Base-by-base conservation (phyloP, 2,797 vertebrate species). In the Tangara arthus region DNA sequence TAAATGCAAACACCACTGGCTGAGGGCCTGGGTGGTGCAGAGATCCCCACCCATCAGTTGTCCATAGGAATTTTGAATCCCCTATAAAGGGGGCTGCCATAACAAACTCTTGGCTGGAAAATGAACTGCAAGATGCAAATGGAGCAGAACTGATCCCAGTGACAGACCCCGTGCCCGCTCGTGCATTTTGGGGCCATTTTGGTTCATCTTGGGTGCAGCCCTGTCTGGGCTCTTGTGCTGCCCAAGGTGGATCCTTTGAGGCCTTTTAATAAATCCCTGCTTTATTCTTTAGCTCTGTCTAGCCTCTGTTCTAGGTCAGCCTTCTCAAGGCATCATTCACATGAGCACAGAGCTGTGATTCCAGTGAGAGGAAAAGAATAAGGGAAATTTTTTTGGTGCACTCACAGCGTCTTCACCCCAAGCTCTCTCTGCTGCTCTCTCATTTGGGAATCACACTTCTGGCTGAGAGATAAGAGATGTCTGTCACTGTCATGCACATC, bases 261-360 rank as follows among this genome's bases (percentile, higher is more conserved):
- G 37, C 27, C 57, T 28, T 20, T 3, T 1, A 28, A 39, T 28
- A 28, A 60, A 39, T 60, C 57, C 27, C 27, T 39, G 6, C 27
- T 39, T 60, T 28, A 60, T 60, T 60, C 37, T 60, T 0, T 7
- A 21, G 0, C 5, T 39, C 13, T 30, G 27, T 5, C 27, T 1
- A 11, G 27, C 1, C 19, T 41, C 37, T 60, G 13, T 2, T 30
- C 37, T 30, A 41, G 59, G 12, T 1, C 59, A 60, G 27, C 59
- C 37, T 39, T 5, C 35, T 3, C 35, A 60, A 21, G 27, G 6
- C 19, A 30, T 30, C 59, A 21, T 15, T 22, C 32, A 2, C 66
- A 3, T 7, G 6, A 0, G 14, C 35, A 44, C 47, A 37, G 72
- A 39, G 24, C 60, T 0, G 11, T 0, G 4, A 24, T 60, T 76